Percentiles rank a stretch among this genome's conserved stretches.
These are phyloP conservation scores for Argya squamiceps DNA, from an alignment of 2,797 vertebrate genomes.

Conservation along the genomic window DNA sequence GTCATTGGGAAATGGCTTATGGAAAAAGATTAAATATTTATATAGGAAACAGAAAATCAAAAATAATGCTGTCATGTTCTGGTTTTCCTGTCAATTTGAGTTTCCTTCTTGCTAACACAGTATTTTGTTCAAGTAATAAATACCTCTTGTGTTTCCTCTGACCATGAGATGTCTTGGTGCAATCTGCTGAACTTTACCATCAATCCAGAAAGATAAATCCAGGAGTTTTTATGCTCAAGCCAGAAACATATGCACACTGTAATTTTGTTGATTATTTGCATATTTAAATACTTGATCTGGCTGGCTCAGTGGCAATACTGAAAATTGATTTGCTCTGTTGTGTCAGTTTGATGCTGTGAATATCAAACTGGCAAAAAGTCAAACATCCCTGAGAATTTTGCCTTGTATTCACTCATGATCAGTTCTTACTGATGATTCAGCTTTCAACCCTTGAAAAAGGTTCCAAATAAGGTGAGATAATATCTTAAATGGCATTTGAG, in stretches of 20 bases:
- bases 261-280: not conserved
- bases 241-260: not conserved
- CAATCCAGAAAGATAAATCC: not conserved
- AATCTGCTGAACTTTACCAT: not conserved
- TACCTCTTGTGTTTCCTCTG: constrained; percentile 24
- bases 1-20: not conserved
- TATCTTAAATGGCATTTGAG: not conserved
- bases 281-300: not conserved
- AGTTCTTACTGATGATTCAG: not conserved
- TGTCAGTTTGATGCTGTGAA: not conserved
- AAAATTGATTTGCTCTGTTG: not conserved
- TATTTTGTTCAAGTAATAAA: constrained; percentile 39
- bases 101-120: constrained; percentile 53
- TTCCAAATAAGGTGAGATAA: not conserved
- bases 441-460: not conserved
- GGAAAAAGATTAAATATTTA: constrained; percentile 38
- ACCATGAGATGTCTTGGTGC: not conserved
- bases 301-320: not conserved
- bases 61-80: constrained; percentile 31
- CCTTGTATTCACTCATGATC: not conserved
- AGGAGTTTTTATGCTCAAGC: not conserved
- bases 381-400: not conserved
- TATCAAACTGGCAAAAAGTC: not conserved
- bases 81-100: constrained; percentile 23
- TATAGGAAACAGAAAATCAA: constrained; percentile 46